Percentiles rank a stretch among this genome's conserved stretches.
Evolutionary conservation across 2,113 vertebrate species (phyloP).

Genomic region (Anolis sagrei): DNA sequence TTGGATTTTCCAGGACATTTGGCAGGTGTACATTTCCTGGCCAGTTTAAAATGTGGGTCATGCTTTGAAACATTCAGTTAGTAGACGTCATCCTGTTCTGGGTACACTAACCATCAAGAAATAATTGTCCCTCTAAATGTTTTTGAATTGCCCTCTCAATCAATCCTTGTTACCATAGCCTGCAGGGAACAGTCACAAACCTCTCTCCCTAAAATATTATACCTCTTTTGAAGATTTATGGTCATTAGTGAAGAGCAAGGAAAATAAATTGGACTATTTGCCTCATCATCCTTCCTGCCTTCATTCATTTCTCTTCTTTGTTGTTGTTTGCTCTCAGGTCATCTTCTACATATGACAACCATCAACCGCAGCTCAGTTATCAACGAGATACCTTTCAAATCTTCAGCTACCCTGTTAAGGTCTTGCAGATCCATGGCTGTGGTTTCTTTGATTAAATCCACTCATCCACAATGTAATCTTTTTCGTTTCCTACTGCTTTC

Average conservation of each 20-base stretch:
- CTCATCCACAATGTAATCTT: too few species aligned
- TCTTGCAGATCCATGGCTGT: too few species aligned
- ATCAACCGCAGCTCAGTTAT: too few species aligned
- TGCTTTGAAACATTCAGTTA: background rate
- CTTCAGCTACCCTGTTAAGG: too few species aligned
- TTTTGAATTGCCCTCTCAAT: background rate
- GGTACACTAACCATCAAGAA: background rate
- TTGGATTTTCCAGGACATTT: too few species aligned
- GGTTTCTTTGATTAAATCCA: too few species aligned
- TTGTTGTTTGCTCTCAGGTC: background rate
- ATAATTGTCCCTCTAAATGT: background rate
- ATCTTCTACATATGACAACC: too few species aligned
- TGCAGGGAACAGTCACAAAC: too few species aligned
- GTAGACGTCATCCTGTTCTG: background rate
- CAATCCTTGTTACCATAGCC: background rate
- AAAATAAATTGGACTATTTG: background rate
- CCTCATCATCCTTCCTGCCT: background rate
- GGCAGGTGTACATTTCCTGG: too few species aligned
- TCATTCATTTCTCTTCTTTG: background rate
- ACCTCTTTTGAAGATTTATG: constrained; percentile 8
- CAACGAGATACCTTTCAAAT: too few species aligned
- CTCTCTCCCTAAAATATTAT: background rate
- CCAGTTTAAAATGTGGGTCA: too few species aligned
- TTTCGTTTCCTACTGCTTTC: too few species aligned
- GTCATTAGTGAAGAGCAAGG: background rate